Percentiles rank a stretch among this genome's conserved stretches.
These are phyloP conservation scores for Prietella phreatophila DNA, from an alignment of 2,113 vertebrate genomes.

Conservation along the genomic window DNA sequence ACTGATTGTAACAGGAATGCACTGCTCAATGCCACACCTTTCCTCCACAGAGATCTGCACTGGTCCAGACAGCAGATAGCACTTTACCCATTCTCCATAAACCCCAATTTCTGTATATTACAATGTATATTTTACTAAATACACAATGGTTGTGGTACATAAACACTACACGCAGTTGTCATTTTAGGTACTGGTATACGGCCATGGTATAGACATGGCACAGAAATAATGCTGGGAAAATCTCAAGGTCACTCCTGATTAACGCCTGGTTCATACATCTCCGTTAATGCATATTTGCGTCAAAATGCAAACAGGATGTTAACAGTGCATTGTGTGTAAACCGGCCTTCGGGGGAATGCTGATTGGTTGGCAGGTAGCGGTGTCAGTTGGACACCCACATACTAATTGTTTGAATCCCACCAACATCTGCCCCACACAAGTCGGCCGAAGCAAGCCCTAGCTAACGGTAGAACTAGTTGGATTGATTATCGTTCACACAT, in stretches of 20 bases:
- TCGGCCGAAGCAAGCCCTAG: background rate
- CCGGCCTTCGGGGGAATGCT: background rate
- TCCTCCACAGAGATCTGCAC: slow-evolving; percentile 11
- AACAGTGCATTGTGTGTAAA: background rate
- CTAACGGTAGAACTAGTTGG: background rate
- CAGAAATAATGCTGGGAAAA: background rate
- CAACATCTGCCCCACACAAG: background rate
- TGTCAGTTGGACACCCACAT: too few species aligned
- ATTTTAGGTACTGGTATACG: background rate
- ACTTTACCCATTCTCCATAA: slow-evolving; percentile 1
- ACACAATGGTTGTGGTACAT: background rate
- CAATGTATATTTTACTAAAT: background rate
- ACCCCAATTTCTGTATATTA: background rate
- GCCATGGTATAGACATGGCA: background rate
- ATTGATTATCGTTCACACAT: background rate
- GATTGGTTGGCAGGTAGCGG: background rate
- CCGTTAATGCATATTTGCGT: background rate
- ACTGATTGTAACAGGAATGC: slow-evolving; percentile 65
- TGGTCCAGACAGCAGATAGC: background rate
- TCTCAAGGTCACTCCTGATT: background rate
- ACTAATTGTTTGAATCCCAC: background rate
- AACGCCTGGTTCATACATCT: background rate
- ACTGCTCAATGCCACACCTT: slow-evolving; percentile 48
- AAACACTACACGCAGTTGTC: background rate
- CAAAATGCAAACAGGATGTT: background rate